Evolutionary conservation across 2,113 vertebrate genomes (phyloP).

Genomic region (Erinaceus europaeus): DNA sequence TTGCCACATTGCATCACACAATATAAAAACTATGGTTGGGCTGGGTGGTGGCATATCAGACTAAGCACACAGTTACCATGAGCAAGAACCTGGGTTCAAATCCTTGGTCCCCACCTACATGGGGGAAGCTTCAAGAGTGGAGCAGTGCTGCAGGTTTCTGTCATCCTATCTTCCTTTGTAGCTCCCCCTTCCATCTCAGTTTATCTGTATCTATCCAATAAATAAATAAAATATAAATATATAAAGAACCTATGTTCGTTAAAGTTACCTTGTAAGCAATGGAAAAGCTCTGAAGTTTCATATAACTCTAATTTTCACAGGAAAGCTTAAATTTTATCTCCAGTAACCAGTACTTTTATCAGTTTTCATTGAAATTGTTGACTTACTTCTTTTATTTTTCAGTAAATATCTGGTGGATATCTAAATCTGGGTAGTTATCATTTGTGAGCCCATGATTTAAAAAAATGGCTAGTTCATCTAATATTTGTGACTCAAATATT

Average conservation of each 20-base stretch:
- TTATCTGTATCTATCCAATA: too few relatives aligned
- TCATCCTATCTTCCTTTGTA: too few relatives aligned
- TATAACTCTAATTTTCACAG: conserved; percentile 25
- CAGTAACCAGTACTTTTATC: background rate
- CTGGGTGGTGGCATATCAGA: too few relatives aligned
- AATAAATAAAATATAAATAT: too few relatives aligned
- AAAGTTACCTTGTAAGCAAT: background rate
- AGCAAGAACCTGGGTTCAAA: too few relatives aligned
- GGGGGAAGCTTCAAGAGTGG: too few relatives aligned
- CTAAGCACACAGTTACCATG: too few relatives aligned
- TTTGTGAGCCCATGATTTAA: background rate
- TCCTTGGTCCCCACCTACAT: too few relatives aligned
- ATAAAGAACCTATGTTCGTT: background rate
- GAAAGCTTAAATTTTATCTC: conserved; percentile 15
- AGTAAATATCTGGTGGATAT: background rate
- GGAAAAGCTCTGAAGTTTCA: background rate
- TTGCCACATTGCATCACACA: background rate
- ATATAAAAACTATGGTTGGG: too few relatives aligned
- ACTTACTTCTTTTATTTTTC: conserved; percentile 9
- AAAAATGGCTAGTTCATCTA: background rate
- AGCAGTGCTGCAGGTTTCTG: too few relatives aligned
- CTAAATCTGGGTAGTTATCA: background rate
- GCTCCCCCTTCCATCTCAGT: too few relatives aligned
- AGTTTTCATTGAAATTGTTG: background rate
- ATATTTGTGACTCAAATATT: background rate